A percentile compares a stretch with the other conserved stretches of the same genome.
phyloP scores from a whole-genome alignment of 2,888 invertebrate species.

The Eurytoma adleriae region DNA sequence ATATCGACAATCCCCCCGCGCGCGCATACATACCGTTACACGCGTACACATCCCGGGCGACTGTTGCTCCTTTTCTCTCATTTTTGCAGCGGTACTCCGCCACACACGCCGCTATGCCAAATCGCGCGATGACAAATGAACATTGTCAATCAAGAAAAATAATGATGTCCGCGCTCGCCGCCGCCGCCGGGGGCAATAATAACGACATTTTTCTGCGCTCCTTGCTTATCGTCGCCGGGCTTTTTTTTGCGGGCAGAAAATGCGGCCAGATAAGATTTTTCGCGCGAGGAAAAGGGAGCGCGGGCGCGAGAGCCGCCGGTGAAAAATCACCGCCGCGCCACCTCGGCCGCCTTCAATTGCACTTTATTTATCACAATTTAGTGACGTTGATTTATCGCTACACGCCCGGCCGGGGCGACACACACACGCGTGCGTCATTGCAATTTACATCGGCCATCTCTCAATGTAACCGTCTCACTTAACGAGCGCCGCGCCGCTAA shows the following conservation, averaged over 20 bases:
- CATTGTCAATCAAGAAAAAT: constrained; percentile 56
- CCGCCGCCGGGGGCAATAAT: no score
- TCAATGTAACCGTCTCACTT: constrained; percentile 74
- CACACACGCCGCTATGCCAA: constrained; percentile 40
- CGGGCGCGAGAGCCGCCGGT: constrained; percentile 54
- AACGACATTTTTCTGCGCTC: constrained; percentile 27
- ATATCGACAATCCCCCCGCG: constrained; percentile 17
- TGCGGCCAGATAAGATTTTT: constrained; percentile 62
- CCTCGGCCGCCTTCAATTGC: constrained; percentile 68
- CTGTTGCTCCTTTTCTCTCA: constrained; percentile 2
- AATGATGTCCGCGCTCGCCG: constrained; percentile 45
- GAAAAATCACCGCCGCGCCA: constrained; percentile 63
- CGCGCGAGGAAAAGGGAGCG: constrained; percentile 20
- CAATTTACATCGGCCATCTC: constrained; percentile 74
- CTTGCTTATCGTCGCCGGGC: constrained; percentile 23
- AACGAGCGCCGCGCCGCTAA: constrained; percentile 64
- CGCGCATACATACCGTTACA: constrained; percentile 36
- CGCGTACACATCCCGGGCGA: neutral
- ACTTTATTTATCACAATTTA: constrained; percentile 75
- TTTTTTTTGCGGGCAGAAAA: neutral
- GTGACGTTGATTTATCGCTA: constrained; percentile 72
- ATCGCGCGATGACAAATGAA: constrained; percentile 50
- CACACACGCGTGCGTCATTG: constrained; percentile 68
- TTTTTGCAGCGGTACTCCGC: constrained; percentile 37
- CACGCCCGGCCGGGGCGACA: constrained; percentile 54